These are phyloP conservation scores for Ophonus ardosiacus DNA, from an alignment of 2,888 invertebrate genomes.

Conservation along the genomic window DNA sequence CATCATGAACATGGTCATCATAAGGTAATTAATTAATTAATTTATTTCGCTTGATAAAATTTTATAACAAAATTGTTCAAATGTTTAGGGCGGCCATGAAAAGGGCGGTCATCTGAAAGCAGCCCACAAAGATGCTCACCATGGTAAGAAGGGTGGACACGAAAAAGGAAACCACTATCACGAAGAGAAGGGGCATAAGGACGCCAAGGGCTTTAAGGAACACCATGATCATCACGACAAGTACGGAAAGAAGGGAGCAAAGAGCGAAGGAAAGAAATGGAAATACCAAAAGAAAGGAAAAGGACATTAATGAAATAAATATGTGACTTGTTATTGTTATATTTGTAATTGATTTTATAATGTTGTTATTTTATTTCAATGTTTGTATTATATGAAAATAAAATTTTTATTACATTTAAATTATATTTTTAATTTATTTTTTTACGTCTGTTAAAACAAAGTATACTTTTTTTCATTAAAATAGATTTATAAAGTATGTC, in stretches of 20 bases:
- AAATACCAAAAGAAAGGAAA: conserved; percentile 75
- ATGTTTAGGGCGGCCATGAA: conserved; percentile 78
- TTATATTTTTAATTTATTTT: too few species aligned
- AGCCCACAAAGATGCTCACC: conserved; percentile 76
- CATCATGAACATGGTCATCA: conserved; percentile 77
- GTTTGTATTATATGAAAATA: conserved; percentile 30
- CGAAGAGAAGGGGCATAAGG: conserved; percentile 79
- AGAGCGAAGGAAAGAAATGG: conserved; percentile 79
- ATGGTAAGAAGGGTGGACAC: conserved; percentile 79
- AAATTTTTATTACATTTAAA: conserved; percentile 9
- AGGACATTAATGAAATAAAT: conserved; percentile 22
- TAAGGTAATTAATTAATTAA: conserved; percentile 72
- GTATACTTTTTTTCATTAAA: too few species aligned
- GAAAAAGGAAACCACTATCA: conserved; percentile 78
- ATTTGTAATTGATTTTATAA: conserved; percentile 26
- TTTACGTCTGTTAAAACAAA: too few species aligned
- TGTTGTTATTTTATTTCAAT: conserved; percentile 7
- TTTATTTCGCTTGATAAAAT: neutral
- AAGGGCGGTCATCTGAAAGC: conserved; percentile 78
- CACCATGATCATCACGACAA: conserved; percentile 77
- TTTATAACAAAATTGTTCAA: neutral
- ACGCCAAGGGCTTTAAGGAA: conserved; percentile 78
- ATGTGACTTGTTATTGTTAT: neutral
- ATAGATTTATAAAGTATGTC: too few species aligned
- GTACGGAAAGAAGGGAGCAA: conserved; percentile 76